phyloP scores from a whole-genome alignment of 2,797 vertebrate species.

The Bradypodion ventrale region DNA sequence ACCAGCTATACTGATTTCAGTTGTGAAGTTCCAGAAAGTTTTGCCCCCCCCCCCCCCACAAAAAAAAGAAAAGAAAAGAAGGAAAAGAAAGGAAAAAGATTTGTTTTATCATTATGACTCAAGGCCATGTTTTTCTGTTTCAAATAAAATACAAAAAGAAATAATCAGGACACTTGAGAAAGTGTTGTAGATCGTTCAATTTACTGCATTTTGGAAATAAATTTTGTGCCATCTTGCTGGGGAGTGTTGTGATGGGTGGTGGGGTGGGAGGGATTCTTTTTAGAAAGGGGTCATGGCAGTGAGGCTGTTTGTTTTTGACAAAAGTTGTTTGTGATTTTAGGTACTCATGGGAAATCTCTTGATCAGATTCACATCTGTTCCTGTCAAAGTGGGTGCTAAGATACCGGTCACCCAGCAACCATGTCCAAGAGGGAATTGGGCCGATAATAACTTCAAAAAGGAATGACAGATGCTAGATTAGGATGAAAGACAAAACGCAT shows the following conservation, averaged over 20 bases:
- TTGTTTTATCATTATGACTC: constrained; percentile 50
- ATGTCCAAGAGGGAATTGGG: constrained; percentile 99
- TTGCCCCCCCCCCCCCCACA: no score
- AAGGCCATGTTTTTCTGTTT: constrained; percentile 28
- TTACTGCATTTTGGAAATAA: constrained; percentile 53
- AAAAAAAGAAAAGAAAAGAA: no score
- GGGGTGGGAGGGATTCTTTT: constrained; percentile 47
- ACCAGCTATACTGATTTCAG: constrained; percentile 2
- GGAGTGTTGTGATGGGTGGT: constrained; percentile 42
- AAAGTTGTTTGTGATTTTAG: constrained; percentile 99
- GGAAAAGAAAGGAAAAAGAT: no score
- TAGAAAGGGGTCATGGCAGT: constrained; percentile 78
- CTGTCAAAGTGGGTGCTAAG: constrained; percentile 99
- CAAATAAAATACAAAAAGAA: constrained; percentile 38
- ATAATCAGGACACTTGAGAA: constrained; percentile 44
- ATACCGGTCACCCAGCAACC: constrained; percentile 99
- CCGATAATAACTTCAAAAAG: constrained; percentile 99
- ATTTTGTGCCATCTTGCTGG: constrained; percentile 60
- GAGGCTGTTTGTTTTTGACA: constrained; percentile 98
- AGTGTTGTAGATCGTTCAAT: constrained; percentile 27
- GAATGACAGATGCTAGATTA: constrained; percentile 99
- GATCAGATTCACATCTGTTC: constrained; percentile 99
- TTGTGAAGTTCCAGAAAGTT: constrained; percentile 33
- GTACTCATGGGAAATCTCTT: constrained; percentile 99
- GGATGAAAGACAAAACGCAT: constrained; percentile 90